Evolutionary conservation across 2,797 vertebrate genomes (phyloP).

Genomic region (Gastrophryne carolinensis): DNA sequence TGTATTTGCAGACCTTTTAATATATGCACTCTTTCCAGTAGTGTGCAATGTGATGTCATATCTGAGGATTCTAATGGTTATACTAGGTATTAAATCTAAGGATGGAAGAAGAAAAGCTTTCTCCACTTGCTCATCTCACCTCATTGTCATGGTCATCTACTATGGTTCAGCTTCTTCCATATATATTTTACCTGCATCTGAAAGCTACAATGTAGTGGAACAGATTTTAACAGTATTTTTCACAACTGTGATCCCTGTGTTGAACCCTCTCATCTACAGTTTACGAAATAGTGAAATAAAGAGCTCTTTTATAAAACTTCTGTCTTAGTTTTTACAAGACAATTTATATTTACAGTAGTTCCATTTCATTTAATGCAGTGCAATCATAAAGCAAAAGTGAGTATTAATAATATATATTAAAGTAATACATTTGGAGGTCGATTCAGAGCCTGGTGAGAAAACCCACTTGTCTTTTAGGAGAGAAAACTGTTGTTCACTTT

Average conservation of each 20-base stretch:
- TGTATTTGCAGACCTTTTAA: background rate
- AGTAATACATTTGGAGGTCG: too few species aligned
- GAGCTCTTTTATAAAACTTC: background rate
- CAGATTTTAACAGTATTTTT: background rate
- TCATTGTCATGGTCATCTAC: background rate
- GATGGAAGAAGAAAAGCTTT: background rate
- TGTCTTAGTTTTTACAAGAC: background rate
- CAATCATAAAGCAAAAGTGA: too few species aligned
- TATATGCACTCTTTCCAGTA: background rate
- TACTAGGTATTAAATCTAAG: background rate
- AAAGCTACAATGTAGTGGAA: background rate
- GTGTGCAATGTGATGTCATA: background rate
- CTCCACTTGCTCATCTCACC: background rate
- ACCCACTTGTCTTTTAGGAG: too few species aligned
- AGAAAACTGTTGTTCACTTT: too few species aligned
- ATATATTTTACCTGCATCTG: background rate
- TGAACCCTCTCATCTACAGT: slow-evolving; percentile 12
- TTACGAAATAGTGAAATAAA: background rate
- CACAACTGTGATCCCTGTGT: background rate
- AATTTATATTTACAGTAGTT: too few species aligned
- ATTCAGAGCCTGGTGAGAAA: too few species aligned
- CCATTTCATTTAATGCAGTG: too few species aligned
- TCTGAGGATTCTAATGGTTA: background rate
- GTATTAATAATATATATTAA: too few species aligned
- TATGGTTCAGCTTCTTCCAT: background rate